These are phyloP conservation scores for Druon quercuslanigerum DNA, from an alignment of 1,140 invertebrate species.

Conservation along the genomic window DNA sequence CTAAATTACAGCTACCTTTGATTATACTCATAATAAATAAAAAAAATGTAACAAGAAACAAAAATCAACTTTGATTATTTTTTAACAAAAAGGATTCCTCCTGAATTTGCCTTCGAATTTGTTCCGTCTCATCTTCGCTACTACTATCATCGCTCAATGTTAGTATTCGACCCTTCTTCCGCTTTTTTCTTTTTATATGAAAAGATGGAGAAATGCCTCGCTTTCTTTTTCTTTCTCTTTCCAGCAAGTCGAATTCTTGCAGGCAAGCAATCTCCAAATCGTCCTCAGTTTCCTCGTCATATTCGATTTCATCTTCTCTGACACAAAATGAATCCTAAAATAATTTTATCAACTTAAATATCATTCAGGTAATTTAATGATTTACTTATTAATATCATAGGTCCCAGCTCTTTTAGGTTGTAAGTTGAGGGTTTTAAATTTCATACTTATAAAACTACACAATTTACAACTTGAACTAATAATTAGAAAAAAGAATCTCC, in stretches of 20 bases:
- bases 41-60: not conserved
- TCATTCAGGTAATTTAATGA: too few species aligned
- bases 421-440: too few species aligned
- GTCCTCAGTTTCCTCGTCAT: slow-evolving; percentile 24
- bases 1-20: not conserved
- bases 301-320: slow-evolving; percentile 37
- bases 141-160: slow-evolving; percentile 33
- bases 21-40: not conserved
- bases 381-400: too few species aligned
- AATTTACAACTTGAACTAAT: not conserved
- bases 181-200: slow-evolving; percentile 41
- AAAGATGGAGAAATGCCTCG: not conserved
- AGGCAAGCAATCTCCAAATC: slow-evolving; percentile 13
- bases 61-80: slow-evolving; percentile 27
- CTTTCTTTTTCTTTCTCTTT: slow-evolving; percentile 14
- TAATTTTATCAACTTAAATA: not conserved
- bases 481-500: not conserved
- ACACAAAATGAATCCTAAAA: slow-evolving; percentile 55
- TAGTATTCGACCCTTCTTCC: slow-evolving; percentile 3
- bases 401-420: too few species aligned
- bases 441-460: not conserved
- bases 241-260: not conserved
- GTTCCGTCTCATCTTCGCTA: slow-evolving; percentile 54
- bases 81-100: slow-evolving; percentile 45
- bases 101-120: slow-evolving; percentile 44